Base-by-base conservation (phyloP, 1,140 invertebrate species). In the Anthonomus grandis region DNA sequence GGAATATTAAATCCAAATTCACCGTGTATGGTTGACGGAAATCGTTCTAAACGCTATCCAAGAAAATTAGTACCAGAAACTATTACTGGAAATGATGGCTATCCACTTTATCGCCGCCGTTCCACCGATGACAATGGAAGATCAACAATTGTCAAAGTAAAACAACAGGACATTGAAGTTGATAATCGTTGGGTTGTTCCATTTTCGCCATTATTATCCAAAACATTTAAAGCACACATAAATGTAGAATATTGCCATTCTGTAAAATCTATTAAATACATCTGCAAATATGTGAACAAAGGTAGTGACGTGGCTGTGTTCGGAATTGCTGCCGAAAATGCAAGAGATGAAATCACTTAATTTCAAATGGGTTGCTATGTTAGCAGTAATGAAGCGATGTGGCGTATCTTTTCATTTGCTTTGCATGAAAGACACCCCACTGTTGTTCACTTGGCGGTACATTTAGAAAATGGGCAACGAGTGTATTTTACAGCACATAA, bases 11-110 rank as follows among this genome's bases (percentile, higher is more conserved):
- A 80, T 61, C 59, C 4, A 13, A 64, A 64, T 52, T 76, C 74
- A 48, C 75, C 75, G 4, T 80, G 79, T 64, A 79, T 79, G 77
- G 47, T 37, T 19, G 68, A 76, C 52, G 72, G 70, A 22, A 74
- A 73, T 47, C 80, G 78, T 63, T 63, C 70, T 0, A 79, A 80
- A 64, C 25, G 38, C 17, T 79, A 61, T 63, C 74, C 75, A 23
- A 48, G 57, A 61, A 38, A 48, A 4, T 70, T 77, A 17, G 31
- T 58, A 4, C 48, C 54, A 10, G 67, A 70, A 36, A 71, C 65
- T 6, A 60, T 66, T 9, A 62, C 60, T 10, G 37, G 37, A 21
- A 54, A 66, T 24, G 63, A 64, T 42, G 61, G 64, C 36, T 78
- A 78, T 70, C 75, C 75, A 59, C 59, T 70, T 49, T 76, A 76